These are phyloP conservation scores for Macaria notata DNA, from an alignment of 2,888 invertebrate species.

Conservation along the genomic window DNA sequence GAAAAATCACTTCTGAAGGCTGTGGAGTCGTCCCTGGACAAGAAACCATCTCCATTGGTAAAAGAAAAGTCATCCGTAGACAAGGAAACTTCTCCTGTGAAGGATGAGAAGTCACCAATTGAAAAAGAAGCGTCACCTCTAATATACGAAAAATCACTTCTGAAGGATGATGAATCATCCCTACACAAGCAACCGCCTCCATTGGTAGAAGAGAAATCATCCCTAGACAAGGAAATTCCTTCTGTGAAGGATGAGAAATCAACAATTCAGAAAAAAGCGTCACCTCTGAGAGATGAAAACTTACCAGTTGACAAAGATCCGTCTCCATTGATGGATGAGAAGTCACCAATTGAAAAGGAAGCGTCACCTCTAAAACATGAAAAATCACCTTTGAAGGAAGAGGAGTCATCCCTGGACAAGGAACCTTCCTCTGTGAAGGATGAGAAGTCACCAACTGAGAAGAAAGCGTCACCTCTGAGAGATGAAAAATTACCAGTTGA, in stretches of 20 bases:
- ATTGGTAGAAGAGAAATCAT: not conserved
- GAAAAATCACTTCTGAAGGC: too few species aligned
- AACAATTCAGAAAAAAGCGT: constrained; percentile 13
- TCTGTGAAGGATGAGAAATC: constrained; percentile 14
- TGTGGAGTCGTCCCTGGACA: too few species aligned
- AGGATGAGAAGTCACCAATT: too few species aligned
- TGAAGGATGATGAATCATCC: too few species aligned
- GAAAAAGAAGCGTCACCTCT: too few species aligned
- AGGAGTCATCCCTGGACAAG: constrained; percentile 6
- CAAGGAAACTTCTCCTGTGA: too few species aligned
- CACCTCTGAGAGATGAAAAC: too few species aligned
- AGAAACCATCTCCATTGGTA: too few species aligned
- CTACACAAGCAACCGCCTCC: not conserved
- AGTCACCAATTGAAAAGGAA: constrained; percentile 13
- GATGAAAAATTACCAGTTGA: not conserved
- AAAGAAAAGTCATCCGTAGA: too few species aligned
- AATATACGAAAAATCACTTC: too few species aligned
- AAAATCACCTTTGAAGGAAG: not conserved
- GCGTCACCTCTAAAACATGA: constrained; percentile 11
- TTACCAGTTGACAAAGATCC: not conserved
- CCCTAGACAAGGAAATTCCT: too few species aligned
- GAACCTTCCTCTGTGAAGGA: not conserved
- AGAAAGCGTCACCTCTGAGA: constrained; percentile 21
- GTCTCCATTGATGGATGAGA: not conserved
- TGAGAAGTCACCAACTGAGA: constrained; percentile 3